Percentiles rank a stretch among this genome's conserved stretches.
These are phyloP conservation scores for Solenopsis fugax DNA, from an alignment of 1,140 invertebrate genomes.

Conservation along the genomic window DNA sequence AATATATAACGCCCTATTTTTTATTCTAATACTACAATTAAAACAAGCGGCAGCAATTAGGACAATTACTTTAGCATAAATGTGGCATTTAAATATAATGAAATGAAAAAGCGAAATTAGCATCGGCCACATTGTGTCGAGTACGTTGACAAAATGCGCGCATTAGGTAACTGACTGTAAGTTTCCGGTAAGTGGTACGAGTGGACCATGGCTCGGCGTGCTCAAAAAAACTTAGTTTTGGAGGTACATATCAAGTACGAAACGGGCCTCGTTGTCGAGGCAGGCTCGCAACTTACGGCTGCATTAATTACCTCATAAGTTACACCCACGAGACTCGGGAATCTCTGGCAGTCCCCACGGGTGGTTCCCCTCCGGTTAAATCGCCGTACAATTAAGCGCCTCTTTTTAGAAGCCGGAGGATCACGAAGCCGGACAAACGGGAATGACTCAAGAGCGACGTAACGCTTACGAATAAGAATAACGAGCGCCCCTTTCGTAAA, in stretches of 20 bases:
- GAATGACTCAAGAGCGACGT: slow-evolving; percentile 56
- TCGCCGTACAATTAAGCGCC: slow-evolving; percentile 68
- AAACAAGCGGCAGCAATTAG: too few relatives aligned
- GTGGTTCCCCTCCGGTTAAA: slow-evolving; percentile 61
- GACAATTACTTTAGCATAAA: too few relatives aligned
- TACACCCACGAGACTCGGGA: slow-evolving; percentile 70
- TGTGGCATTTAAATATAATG: background rate
- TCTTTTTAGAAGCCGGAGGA: slow-evolving; percentile 53
- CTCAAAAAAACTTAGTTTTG: slow-evolving; percentile 8
- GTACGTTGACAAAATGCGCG: slow-evolving; percentile 3
- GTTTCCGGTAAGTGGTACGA: background rate
- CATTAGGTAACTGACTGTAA: slow-evolving; percentile 6
- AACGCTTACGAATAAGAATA: slow-evolving; percentile 46
- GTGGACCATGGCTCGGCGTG: background rate
- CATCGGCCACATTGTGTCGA: background rate
- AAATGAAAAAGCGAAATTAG: background rate
- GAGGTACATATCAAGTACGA: slow-evolving; percentile 21
- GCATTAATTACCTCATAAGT: slow-evolving; percentile 75
- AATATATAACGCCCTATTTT: too few relatives aligned
- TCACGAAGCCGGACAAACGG: slow-evolving; percentile 48
- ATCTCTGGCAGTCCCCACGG: slow-evolving; percentile 52
- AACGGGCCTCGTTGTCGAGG: background rate
- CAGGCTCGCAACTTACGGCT: slow-evolving; percentile 60
- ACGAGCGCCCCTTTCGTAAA: slow-evolving; percentile 28
- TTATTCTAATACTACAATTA: too few relatives aligned